phyloP scores from a whole-genome alignment of 2,113 vertebrate genomes.

The Platichthys stellatus region DNA sequence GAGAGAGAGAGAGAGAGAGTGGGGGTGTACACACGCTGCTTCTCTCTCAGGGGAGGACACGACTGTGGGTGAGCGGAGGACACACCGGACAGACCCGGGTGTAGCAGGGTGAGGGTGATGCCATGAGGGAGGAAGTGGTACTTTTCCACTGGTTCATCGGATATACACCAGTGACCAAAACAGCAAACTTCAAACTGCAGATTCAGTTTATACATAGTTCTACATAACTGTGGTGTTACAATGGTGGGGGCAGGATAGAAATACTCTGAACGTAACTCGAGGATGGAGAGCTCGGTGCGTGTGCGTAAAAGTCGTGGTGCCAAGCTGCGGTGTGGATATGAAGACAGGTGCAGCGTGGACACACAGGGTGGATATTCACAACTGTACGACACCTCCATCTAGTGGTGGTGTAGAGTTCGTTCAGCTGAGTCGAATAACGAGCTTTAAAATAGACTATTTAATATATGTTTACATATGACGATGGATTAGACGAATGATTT shows the following conservation, averaged over 20 bases:
- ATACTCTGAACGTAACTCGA: not conserved
- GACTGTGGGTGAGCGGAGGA: not conserved
- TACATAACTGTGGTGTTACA: not conserved
- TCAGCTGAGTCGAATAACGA: not conserved
- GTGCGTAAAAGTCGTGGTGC: not conserved
- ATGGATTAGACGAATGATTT: too few relatives aligned
- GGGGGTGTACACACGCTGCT: not conserved
- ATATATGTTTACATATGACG: not conserved
- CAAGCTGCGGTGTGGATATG: not conserved
- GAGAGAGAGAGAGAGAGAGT: not conserved
- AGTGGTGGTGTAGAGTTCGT: not conserved
- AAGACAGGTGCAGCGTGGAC: not conserved
- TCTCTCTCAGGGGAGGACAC: conserved; percentile 10
- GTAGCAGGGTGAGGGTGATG: conserved; percentile 1
- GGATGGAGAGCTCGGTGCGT: too few relatives aligned
- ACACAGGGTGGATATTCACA: not conserved
- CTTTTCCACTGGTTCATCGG: conserved; percentile 47
- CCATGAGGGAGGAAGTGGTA: conserved; percentile 27
- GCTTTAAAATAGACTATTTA: too few relatives aligned
- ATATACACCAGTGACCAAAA: not conserved
- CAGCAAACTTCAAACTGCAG: not conserved
- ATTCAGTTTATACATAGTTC: not conserved
- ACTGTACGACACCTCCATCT: conserved; percentile 38
- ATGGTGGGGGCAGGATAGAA: not conserved
- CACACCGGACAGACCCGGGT: conserved; percentile 32